These are phyloP conservation scores for Sturmia bella DNA, from an alignment of 2,888 invertebrate species.

Conservation along the genomic window DNA sequence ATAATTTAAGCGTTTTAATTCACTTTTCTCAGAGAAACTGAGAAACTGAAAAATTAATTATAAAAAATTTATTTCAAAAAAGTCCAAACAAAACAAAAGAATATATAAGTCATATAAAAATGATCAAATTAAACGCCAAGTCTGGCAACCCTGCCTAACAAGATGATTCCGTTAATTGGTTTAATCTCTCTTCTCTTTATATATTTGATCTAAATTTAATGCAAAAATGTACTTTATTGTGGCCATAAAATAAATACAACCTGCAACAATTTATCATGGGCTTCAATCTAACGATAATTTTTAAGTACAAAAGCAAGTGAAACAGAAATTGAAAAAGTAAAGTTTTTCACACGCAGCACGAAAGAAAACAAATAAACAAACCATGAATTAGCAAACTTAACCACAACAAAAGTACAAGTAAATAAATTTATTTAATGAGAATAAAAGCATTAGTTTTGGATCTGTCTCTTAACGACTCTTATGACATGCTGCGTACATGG, in stretches of 20 bases:
- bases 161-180: constrained; percentile 61
- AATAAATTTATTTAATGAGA: constrained; percentile 7
- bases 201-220: constrained; percentile 59
- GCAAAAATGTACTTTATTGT: constrained; percentile 55
- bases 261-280: constrained; percentile 16
- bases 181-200: constrained; percentile 50
- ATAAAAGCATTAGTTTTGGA: not conserved
- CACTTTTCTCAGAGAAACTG: too few relatives aligned
- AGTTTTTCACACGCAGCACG: constrained; percentile 21
- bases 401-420: not conserved
- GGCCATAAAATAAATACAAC: constrained; percentile 41
- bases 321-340: not conserved
- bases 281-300: constrained; percentile 33
- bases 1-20: too few relatives aligned
- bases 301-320: not conserved
- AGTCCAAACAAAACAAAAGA: too few relatives aligned
- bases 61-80: too few relatives aligned
- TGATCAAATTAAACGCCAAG: too few relatives aligned
- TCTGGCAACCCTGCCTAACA: not conserved
- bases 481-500: not conserved
- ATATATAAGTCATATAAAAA: too few relatives aligned
- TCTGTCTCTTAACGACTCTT: not conserved
- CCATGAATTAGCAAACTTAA: not conserved
- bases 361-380: constrained; percentile 10
- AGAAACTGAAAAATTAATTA: too few relatives aligned